These are phyloP conservation scores for Pelusios castaneus DNA, from an alignment of 2,113 vertebrate genomes.

Conservation along the genomic window DNA sequence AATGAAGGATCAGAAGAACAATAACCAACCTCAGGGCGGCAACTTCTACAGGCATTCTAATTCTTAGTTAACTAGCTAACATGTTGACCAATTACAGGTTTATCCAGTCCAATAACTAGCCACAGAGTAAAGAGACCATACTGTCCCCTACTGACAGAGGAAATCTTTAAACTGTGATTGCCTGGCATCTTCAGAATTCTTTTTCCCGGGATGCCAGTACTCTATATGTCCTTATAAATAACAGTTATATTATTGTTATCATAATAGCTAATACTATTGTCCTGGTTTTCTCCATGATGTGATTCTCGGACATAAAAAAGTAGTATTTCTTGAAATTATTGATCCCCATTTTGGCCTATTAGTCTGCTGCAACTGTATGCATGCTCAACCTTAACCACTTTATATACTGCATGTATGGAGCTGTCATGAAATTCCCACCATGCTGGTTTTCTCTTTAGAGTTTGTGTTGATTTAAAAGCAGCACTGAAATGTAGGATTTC, in stretches of 20 bases:
- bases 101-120: background rate
- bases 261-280: slow-evolving; percentile 13
- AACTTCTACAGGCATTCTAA: background rate
- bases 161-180: background rate
- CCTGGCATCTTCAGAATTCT: background rate
- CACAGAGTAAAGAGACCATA: background rate
- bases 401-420: background rate
- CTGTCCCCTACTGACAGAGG: background rate
- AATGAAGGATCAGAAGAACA: background rate
- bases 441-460: slow-evolving; percentile 3
- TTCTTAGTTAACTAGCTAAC: background rate
- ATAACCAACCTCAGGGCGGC: background rate
- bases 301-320: slow-evolving; percentile 23
- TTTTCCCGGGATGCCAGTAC: background rate
- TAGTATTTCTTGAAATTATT: slow-evolving; percentile 37
- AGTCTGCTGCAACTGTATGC: background rate
- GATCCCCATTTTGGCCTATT: slow-evolving; percentile 20
- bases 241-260: background rate
- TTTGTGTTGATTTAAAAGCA: slow-evolving; percentile 35
- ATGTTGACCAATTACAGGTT: background rate
- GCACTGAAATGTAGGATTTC: slow-evolving; percentile 3
- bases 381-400: background rate
- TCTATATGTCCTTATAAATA: background rate
- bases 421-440: slow-evolving; percentile 18
- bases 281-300: slow-evolving; percentile 54